Evolutionary conservation across 2,113 vertebrate species (phyloP), one percentile per base, ranked within the genome.

Genomic region (Rhinolophus ferrumequinum): DNA sequence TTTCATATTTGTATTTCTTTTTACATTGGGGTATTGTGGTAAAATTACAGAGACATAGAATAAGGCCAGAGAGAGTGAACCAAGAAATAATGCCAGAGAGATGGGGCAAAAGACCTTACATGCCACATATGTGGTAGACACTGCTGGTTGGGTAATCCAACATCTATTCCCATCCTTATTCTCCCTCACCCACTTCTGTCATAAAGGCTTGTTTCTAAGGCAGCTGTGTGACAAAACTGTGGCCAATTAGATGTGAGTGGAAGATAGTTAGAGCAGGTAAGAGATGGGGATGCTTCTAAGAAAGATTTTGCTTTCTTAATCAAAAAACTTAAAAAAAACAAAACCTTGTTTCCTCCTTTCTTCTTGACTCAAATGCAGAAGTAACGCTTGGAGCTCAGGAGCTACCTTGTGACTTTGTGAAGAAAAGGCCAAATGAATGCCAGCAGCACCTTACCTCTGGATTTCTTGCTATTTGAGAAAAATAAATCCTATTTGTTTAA

Each of bases 401-500:
- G 56, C 35, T 79, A 75, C 19, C 77, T 64, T 72, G 70, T 41
- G n/a, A 67, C 52, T 66, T 52, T 41, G 66, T 30, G n/a, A 73
- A 80, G 35, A 4, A 86, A 73, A 79, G 56, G 60, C 64, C 56
- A 80, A 69, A 80, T 69, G 82, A 84, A 85, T 38, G 69, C 66
- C 52, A 94, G 14, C 0, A 58, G 26, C 5, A 91, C 58, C 26
- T 93, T 54, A 86, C 50, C 18, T 96, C 35, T 96, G 72, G 72
- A 88, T 70, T 66, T 97, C 60, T 58, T 91, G 58, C 72, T 81
- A 41, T 64, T 35, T 88, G 19, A 91, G 22, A 90, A 54, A 93
- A 75, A 93, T 15, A 79, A 86, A 90, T 87, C 7, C 67, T 93
- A 92, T 64, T 81, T 79, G 30, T 67, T 72, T 88, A 93, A 88